phyloP scores from a whole-genome alignment of 2,113 vertebrate species.

The Pipa parva region DNA sequence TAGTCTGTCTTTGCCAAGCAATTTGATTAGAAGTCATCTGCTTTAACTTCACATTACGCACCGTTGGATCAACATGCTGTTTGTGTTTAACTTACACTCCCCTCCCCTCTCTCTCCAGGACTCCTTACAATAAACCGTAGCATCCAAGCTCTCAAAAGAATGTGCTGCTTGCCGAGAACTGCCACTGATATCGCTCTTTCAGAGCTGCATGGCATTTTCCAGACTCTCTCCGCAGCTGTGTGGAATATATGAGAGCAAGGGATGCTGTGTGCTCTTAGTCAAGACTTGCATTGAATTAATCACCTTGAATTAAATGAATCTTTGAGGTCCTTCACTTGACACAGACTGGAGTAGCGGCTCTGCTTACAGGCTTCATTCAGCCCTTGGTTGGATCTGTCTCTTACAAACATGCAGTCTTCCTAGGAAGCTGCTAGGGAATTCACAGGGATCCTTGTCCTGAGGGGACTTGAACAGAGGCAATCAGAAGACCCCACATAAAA shows the following conservation, averaged over 20 bases:
- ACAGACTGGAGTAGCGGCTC: slow-evolving; percentile 76
- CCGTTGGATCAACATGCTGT: slow-evolving; percentile 60
- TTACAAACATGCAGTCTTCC: slow-evolving; percentile 43
- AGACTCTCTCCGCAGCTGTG: neutral
- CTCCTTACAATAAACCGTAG: slow-evolving; percentile 53
- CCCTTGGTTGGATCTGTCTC: slow-evolving; percentile 67
- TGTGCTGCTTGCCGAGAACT: slow-evolving; percentile 59
- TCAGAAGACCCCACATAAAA: neutral
- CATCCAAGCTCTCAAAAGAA: slow-evolving; percentile 52
- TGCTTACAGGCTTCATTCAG: slow-evolving; percentile 57
- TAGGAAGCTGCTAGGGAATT: slow-evolving; percentile 51
- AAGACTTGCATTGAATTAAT: slow-evolving; percentile 58
- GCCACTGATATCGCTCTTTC: slow-evolving; percentile 43
- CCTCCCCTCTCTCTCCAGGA: slow-evolving; percentile 29
- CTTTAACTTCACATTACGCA: slow-evolving; percentile 66
- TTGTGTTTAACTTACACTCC: slow-evolving; percentile 41
- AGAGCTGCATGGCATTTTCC: slow-evolving; percentile 45
- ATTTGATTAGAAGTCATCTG: slow-evolving; percentile 72
- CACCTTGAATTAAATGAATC: slow-evolving; percentile 63
- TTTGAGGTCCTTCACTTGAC: slow-evolving; percentile 66
- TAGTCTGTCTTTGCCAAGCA: slow-evolving; percentile 59
- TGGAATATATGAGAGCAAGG: slow-evolving; percentile 51
- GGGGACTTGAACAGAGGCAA: slow-evolving; percentile 46
- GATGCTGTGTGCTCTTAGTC: slow-evolving; percentile 15
- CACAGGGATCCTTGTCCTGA: slow-evolving; percentile 42